Percentiles rank a stretch among this genome's conserved stretches.
These are phyloP conservation scores for Monodelphis domestica DNA, from an alignment of 2,797 vertebrate species.

Conservation along the genomic window DNA sequence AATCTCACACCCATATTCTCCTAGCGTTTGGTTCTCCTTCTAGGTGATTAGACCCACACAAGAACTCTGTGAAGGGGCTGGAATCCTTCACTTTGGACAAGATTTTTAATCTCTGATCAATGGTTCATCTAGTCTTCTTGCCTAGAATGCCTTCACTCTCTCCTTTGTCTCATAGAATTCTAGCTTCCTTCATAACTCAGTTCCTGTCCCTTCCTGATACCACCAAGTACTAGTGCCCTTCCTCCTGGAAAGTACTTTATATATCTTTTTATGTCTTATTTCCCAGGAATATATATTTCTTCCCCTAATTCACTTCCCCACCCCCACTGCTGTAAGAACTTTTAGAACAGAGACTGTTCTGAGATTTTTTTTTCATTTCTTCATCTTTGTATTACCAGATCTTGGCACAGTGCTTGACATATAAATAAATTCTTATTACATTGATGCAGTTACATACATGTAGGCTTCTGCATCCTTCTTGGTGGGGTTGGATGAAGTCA, in stretches of 20 bases:
- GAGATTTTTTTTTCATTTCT: background rate
- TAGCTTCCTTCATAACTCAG: background rate
- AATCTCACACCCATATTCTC: no score
- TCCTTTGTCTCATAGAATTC: background rate
- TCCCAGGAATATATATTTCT: background rate
- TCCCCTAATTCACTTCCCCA: background rate
- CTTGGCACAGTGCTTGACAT: background rate
- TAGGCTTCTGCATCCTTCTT: background rate
- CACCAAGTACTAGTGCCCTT: background rate
- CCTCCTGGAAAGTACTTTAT: background rate
- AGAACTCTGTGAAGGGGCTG: no score
- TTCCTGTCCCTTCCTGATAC: background rate
- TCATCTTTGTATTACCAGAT: background rate
- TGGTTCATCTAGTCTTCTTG: background rate
- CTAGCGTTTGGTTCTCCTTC: no score
- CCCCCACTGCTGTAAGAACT: rapidly evolving
- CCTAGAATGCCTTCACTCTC: background rate
- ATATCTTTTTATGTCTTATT: background rate
- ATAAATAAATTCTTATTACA: background rate
- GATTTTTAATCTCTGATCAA: background rate
- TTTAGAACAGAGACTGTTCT: background rate
- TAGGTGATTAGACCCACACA: no score
- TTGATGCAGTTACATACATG: background rate
- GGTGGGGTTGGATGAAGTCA: background rate
- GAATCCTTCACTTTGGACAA: no score